Evolutionary conservation across 2,888 invertebrate genomes (phyloP).

Genomic region (Rhimphoctona megacephalus): DNA sequence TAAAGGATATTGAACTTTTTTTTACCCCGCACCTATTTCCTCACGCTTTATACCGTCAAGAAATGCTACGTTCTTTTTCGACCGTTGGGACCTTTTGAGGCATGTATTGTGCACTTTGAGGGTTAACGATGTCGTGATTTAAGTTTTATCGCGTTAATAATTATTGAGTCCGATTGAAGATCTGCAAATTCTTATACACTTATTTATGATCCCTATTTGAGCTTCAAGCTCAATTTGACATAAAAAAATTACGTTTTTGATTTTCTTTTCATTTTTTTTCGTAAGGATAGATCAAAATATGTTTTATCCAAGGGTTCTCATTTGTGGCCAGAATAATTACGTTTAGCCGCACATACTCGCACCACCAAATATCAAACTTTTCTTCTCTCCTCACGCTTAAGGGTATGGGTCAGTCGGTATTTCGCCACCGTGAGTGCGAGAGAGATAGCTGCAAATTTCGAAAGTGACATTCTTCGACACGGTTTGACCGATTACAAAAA

Average conservation of each 20-base stretch:
- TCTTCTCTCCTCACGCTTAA: neutral
- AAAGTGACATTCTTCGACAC: too few relatives aligned
- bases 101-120: too few relatives aligned
- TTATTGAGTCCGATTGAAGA: neutral
- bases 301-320: neutral
- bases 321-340: slow-evolving; percentile 4
- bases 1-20: too few relatives aligned
- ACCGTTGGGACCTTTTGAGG: too few relatives aligned
- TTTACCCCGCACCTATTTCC: too few relatives aligned
- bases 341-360: neutral
- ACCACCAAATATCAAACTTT: slow-evolving; percentile 25
- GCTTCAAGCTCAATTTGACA: neutral
- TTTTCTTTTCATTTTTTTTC: neutral
- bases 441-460: too few relatives aligned
- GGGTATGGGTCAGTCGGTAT: too few relatives aligned
- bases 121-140: too few relatives aligned
- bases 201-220: neutral
- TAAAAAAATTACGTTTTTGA: neutral
- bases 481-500: too few relatives aligned
- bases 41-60: too few relatives aligned
- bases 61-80: too few relatives aligned
- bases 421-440: too few relatives aligned
- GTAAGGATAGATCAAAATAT: neutral
- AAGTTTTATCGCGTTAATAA: neutral
- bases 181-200: neutral